Conservation (phyloP, 2,888 invertebrate species). For the Hemaris fuciformis region DNA sequence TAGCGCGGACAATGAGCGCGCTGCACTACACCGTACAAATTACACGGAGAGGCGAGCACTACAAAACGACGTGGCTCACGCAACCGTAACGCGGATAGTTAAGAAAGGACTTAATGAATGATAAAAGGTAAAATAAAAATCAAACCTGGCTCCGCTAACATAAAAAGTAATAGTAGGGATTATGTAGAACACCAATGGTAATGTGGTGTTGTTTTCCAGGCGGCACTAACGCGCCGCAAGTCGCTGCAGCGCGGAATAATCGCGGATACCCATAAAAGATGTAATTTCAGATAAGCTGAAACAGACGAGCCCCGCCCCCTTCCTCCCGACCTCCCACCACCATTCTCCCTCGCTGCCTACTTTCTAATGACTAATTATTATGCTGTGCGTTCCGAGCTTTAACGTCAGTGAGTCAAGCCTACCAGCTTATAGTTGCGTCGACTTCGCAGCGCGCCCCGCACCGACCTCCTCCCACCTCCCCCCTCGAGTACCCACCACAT, state of each 20-base stretch:
- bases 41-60: neutral
- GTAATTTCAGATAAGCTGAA: conserved; percentile 82
- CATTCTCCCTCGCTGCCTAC: conserved; percentile 68
- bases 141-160: conserved; percentile 62
- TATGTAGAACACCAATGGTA: conserved; percentile 76
- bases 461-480: neutral
- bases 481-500: neutral
- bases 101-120: conserved; percentile 49
- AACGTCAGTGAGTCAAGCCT: conserved; percentile 64
- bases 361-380: conserved; percentile 83
- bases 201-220: conserved; percentile 73
- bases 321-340: conserved; percentile 47
- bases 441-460: conserved; percentile 54
- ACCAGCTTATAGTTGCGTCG: conserved; percentile 56
- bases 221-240: conserved; percentile 76
- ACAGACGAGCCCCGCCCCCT: conserved; percentile 77
- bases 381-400: conserved; percentile 80
- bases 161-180: conserved; percentile 77
- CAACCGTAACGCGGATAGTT: conserved; percentile 15
- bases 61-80: conserved; percentile 9
- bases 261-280: conserved; percentile 82
- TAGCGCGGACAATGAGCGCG: neutral
- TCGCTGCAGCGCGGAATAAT: conserved; percentile 81
- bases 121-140: conserved; percentile 52
- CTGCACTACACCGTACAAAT: neutral